Evolutionary conservation across 64 coral and sea anemone species (phyloP), one percentile per base, ranked within the genome.

Genomic region (Exaiptasia diaphana): DNA sequence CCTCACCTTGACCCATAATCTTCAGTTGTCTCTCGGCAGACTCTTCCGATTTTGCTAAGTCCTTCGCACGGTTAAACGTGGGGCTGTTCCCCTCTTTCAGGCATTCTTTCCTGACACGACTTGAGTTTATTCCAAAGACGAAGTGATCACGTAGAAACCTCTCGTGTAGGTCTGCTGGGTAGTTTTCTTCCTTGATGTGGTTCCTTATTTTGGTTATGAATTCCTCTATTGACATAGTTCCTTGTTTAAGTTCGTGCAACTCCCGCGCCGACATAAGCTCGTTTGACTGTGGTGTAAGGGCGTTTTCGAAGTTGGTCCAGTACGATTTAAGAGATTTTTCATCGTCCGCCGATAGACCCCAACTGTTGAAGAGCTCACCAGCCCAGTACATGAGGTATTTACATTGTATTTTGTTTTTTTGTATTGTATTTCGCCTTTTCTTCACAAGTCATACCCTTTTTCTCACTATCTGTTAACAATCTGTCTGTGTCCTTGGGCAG

Each of bases 31-130:
- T 85, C 52, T 74, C 50, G 31, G 82, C 82, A 36, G 69, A 40
- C 38, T 85, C 82, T 75, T 85, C 70, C 71, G 82, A 22, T 61
- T 85, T 85, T 23, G 82, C 70, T 15, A 85, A 33, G 6, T 85
- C 70, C 41, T 76, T 74, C 25, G 56, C 83, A 7, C 38, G 4
- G 21, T 76, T 30, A 62, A 83, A 67, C 67, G 67, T 80, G 18
- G 74, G 54, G 20, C 2, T 35, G 30, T 75, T 75, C 33, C 53
- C 37, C 45, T 75, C 67, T 41, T 75, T 85, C 33, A 85, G 71
- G 25, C 82, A 85, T 44, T 75, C 69, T 41, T 85, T 85, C 56
- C 70, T 74, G 13, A 61, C 54, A 75, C 38, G 82, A 42, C 38
- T 56, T 36, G 82, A 85, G 41, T 37, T 69, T 20, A 85, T 43